phyloP scores from a whole-genome alignment of 92 coral and sea anemone species.

The Siderastrea radians region DNA sequence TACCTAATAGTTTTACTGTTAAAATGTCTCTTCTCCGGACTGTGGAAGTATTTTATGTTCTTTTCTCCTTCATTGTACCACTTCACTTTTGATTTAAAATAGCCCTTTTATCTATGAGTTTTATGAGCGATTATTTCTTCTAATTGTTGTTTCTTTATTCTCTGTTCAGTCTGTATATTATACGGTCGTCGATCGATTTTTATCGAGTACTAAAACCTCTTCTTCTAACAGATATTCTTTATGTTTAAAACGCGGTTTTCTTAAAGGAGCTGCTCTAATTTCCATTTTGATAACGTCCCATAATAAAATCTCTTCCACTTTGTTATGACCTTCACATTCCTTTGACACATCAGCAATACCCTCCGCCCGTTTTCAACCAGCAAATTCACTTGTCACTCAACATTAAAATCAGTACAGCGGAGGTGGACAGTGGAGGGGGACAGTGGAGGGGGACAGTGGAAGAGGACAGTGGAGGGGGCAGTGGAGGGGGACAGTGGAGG shows the following conservation, averaged over 20 bases:
- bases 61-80: no score
- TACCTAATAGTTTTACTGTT: no score
- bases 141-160: background rate
- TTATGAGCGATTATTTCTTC: background rate
- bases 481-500: no score
- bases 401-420: no score
- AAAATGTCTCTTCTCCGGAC: no score
- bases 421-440: no score
- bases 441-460: no score
- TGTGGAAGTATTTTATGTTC: no score
- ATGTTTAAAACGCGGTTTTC: background rate
- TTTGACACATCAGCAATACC: slow-evolving; percentile 12
- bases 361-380: no score
- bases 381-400: no score
- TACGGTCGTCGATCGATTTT: background rate
- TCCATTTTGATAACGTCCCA: slow-evolving; percentile 11
- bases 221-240: background rate
- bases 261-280: background rate
- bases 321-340: slow-evolving; percentile 18
- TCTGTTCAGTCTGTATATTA: background rate
- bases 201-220: background rate
- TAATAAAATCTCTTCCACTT: background rate
- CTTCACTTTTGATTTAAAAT: background rate
- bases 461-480: no score
- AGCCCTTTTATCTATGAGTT: slow-evolving; percentile 3